Conservation (phyloP, 2,888 invertebrate genomes). For the Cetonia aurata region DNA sequence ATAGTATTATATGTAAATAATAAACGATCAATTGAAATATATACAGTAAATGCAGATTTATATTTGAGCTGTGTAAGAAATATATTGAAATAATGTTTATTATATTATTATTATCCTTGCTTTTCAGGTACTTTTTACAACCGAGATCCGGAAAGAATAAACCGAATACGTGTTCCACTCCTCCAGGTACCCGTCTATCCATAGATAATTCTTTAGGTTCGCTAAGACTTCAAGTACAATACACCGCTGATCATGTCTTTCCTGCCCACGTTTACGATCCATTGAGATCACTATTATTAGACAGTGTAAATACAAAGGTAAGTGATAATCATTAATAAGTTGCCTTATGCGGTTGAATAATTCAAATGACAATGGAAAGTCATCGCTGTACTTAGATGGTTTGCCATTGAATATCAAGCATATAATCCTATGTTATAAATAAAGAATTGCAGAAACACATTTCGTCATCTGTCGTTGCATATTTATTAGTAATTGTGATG, state of each 20-base stretch:
- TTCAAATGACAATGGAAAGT: too few species aligned
- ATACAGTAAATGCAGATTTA: too few species aligned
- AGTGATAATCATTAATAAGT: slow-evolving; percentile 47
- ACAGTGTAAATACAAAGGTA: slow-evolving; percentile 78
- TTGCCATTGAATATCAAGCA: too few species aligned
- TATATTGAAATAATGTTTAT: not conserved
- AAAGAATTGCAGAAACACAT: too few species aligned
- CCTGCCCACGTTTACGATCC: slow-evolving; percentile 84
- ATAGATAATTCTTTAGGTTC: slow-evolving; percentile 81
- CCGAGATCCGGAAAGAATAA: slow-evolving; percentile 76
- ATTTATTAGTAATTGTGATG: too few species aligned
- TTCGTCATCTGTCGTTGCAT: too few species aligned
- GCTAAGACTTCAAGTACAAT: slow-evolving; percentile 86
- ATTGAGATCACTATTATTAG: slow-evolving; percentile 81
- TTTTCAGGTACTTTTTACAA: slow-evolving; percentile 80
- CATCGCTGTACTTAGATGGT: too few species aligned
- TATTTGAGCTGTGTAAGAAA: too few species aligned
- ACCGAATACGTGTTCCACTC: slow-evolving; percentile 75
- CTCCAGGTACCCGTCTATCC: slow-evolving; percentile 80
- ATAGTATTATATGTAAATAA: slow-evolving; percentile 12
- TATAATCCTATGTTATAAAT: too few species aligned
- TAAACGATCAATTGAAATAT: too few species aligned
- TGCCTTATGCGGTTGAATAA: too few species aligned
- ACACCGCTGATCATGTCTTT: slow-evolving; percentile 92
- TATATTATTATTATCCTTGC: slow-evolving; percentile 1